phyloP scores from a whole-genome alignment of 2,888 invertebrate genomes.

The Tortricodes alternella region DNA sequence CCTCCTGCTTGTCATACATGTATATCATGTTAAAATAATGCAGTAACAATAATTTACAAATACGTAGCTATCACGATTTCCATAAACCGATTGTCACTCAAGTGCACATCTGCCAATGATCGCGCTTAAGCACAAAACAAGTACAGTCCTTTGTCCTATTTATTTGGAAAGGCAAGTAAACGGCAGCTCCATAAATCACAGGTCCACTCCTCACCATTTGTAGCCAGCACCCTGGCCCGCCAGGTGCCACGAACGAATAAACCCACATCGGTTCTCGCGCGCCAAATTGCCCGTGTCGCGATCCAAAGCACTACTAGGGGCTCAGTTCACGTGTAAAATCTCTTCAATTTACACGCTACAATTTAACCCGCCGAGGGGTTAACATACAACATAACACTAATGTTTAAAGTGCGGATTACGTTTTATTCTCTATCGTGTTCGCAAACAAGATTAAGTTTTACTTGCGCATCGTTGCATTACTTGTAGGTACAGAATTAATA shows the following conservation, averaged over 20 bases:
- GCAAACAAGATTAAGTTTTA: slow-evolving; percentile 48
- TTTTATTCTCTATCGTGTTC: slow-evolving; percentile 48
- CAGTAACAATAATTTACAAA: too few species aligned
- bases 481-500: slow-evolving; percentile 33
- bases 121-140: slow-evolving; percentile 1
- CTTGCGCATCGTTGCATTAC: slow-evolving; percentile 42
- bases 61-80: too few species aligned
- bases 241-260: slow-evolving; percentile 52
- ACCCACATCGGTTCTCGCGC: slow-evolving; percentile 61
- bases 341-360: slow-evolving; percentile 66
- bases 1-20: too few species aligned
- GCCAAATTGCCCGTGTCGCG: slow-evolving; percentile 77
- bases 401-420: slow-evolving; percentile 50
- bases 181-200: slow-evolving; percentile 24
- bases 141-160: slow-evolving; percentile 8
- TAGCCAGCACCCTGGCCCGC: slow-evolving; percentile 19
- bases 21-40: too few species aligned
- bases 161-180: slow-evolving; percentile 15
- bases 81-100: too few species aligned
- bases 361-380: slow-evolving; percentile 53
- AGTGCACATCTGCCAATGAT: slow-evolving; percentile 25
- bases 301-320: slow-evolving; percentile 72
- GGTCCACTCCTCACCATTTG: slow-evolving; percentile 24
- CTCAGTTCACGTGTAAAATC: slow-evolving; percentile 73
- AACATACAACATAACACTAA: slow-evolving; percentile 43